phyloP scores from a whole-genome alignment of 1,140 invertebrate species.

The Propsilocerus akamusi region DNA sequence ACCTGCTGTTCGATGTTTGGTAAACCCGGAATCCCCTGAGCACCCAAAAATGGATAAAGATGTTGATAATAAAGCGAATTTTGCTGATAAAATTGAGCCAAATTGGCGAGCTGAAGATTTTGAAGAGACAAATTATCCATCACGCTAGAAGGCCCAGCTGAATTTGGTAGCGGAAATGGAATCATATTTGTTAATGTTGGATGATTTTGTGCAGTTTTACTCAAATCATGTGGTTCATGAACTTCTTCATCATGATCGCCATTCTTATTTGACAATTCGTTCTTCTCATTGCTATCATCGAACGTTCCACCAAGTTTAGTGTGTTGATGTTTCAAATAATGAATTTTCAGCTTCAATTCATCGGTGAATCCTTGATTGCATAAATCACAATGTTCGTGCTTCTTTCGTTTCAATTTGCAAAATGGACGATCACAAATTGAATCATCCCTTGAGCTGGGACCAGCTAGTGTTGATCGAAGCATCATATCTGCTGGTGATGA shows the following conservation, averaged over 20 bases:
- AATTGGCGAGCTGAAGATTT: conserved; percentile 6
- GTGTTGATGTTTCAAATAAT: conserved; percentile 5
- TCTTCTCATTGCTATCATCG: background rate
- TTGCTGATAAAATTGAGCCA: conserved; percentile 8
- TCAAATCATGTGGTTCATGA: background rate
- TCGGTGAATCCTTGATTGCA: conserved; percentile 67
- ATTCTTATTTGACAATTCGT: background rate
- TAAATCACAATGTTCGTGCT: conserved; percentile 73
- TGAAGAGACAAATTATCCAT: conserved; percentile 6
- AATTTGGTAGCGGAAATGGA: background rate
- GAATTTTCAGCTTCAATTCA: conserved; percentile 5
- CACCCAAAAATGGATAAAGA: conserved; percentile 7
- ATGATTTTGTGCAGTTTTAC: background rate
- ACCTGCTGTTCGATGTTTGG: conserved; percentile 10
- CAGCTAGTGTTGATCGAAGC: conserved; percentile 9
- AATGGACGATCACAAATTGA: conserved; percentile 62
- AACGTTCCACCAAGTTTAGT: background rate
- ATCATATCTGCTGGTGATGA: conserved; percentile 18
- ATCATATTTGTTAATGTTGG: background rate
- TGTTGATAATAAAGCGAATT: conserved; percentile 8
- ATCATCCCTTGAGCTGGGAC: conserved; percentile 16
- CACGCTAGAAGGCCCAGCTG: background rate
- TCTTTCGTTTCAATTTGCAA: conserved; percentile 68
- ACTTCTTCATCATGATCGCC: too few species aligned
- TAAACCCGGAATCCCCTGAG: conserved; percentile 9